Evolutionary conservation across 1,140 invertebrate genomes (phyloP).

Genomic region (Apis cerana): DNA sequence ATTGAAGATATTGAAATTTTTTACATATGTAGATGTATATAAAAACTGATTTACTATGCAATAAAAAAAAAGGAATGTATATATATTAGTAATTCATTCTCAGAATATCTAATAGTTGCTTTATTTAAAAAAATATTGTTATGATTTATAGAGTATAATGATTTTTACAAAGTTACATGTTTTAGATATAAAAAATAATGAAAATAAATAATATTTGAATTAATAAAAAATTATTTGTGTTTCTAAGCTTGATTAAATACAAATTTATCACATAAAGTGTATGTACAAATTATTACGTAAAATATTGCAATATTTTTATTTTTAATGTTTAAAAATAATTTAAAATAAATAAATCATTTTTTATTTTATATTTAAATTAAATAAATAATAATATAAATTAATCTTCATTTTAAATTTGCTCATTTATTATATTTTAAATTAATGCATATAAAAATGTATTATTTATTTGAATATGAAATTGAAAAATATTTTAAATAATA

Average conservation of each 20-base stretch:
- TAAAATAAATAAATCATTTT: not conserved
- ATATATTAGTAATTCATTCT: not conserved
- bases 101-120: conserved; percentile 4
- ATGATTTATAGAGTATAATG: not conserved
- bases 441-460: not conserved
- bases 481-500: not conserved
- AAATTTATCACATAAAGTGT: not conserved
- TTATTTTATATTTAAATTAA: not conserved
- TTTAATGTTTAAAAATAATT: not conserved
- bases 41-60: not conserved
- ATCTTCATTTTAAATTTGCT: not conserved
- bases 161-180: not conserved
- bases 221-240: not conserved
- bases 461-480: not conserved
- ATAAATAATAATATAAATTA: not conserved
- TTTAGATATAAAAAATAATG: not conserved
- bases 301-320: not conserved
- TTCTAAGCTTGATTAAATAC: not conserved
- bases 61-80: not conserved
- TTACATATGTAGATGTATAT: not conserved
- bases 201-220: not conserved
- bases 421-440: not conserved
- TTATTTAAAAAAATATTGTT: not conserved
- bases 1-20: not conserved
- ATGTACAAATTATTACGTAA: not conserved